phyloP scores from a whole-genome alignment of 2,797 vertebrate species.

The Antennarius maculatus region DNA sequence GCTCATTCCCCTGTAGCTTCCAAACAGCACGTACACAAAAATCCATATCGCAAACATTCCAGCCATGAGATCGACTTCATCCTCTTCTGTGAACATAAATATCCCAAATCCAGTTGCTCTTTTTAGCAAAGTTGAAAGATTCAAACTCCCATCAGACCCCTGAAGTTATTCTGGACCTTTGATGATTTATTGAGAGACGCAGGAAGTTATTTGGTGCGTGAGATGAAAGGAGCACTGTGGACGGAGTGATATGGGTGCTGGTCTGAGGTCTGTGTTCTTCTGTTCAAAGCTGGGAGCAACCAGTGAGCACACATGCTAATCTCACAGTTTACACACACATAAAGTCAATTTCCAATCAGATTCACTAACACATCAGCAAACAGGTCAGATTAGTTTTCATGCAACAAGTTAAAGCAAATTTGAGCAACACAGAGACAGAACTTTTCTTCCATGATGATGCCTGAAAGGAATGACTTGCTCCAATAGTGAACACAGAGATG shows the following conservation, averaged over 20 bases:
- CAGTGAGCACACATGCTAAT: slow-evolving; percentile 48
- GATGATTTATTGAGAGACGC: slow-evolving; percentile 40
- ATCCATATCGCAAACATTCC: slow-evolving; percentile 60
- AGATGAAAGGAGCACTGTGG: slow-evolving; percentile 49
- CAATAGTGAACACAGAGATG: not conserved
- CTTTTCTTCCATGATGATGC: not conserved
- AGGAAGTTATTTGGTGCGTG: slow-evolving; percentile 36
- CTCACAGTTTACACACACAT: slow-evolving; percentile 28
- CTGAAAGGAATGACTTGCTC: not conserved
- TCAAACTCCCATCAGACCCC: slow-evolving; percentile 38
- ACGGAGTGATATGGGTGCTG: slow-evolving; percentile 36
- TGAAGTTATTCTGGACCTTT: slow-evolving; percentile 33
- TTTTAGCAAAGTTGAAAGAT: slow-evolving; percentile 39
- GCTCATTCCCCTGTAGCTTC: slow-evolving; percentile 19
- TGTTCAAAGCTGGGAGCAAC: slow-evolving; percentile 36
- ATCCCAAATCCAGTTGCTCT: slow-evolving; percentile 28
- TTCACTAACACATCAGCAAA: slow-evolving; percentile 1
- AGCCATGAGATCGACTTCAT: slow-evolving; percentile 35
- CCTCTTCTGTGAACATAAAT: slow-evolving; percentile 41
- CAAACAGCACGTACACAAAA: slow-evolving; percentile 53
- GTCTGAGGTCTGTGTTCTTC: slow-evolving; percentile 29
- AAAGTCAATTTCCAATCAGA: slow-evolving; percentile 20
- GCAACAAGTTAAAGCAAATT: slow-evolving; percentile 42
- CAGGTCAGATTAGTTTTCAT: slow-evolving; percentile 30
- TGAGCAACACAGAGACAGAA: slow-evolving; percentile 11